Evolutionary conservation across 1,140 invertebrate genomes (phyloP).

Genomic region (Campoletis sonorensis): DNA sequence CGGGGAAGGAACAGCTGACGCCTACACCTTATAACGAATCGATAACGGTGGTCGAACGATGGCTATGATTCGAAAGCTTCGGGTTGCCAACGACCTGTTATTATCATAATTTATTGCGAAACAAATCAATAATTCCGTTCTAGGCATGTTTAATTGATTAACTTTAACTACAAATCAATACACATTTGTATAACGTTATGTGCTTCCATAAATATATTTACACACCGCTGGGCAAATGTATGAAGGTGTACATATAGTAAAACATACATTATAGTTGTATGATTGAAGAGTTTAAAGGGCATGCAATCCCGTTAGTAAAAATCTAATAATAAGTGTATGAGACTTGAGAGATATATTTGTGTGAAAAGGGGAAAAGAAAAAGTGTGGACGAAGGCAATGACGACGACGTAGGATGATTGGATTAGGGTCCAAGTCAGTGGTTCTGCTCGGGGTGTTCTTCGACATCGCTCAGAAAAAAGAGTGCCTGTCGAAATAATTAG

Average conservation of each 20-base stretch:
- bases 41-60: constrained; percentile 20
- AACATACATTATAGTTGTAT: neutral
- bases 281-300: neutral
- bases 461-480: constrained; percentile 32
- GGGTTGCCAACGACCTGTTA: neutral
- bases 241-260: neutral
- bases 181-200: neutral
- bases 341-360: neutral
- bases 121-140: neutral
- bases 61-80: neutral
- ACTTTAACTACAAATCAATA: neutral
- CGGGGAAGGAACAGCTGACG: constrained; percentile 22
- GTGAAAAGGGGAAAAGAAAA: constrained; percentile 3
- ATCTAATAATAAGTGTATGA: neutral
- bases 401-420: constrained; percentile 42
- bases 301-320: constrained; percentile 16
- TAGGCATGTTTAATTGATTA: constrained; percentile 10
- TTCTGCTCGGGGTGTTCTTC: neutral
- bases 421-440: constrained; percentile 44
- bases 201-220: neutral
- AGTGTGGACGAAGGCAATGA: constrained; percentile 14
- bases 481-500: constrained; percentile 52
- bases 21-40: constrained; percentile 20
- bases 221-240: too few relatives aligned
- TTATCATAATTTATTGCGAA: constrained; percentile 11